Conservation (phyloP, 1,140 invertebrate species). For the Bombus difficillimus region DNA sequence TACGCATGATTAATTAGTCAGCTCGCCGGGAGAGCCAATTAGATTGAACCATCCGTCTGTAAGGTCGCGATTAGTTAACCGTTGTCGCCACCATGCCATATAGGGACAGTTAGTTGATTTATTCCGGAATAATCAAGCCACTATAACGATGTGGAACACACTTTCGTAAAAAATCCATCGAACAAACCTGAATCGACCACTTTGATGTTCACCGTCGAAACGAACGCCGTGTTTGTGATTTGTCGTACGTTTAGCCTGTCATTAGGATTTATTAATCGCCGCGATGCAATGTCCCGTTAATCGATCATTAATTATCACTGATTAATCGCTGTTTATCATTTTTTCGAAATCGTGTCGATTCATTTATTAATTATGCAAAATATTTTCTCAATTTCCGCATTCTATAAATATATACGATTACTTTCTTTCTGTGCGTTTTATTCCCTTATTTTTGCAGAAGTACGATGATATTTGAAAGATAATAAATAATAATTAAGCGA, state of each 20-base stretch:
- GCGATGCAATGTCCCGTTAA: not conserved
- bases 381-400: too few species aligned
- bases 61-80: constrained; percentile 48
- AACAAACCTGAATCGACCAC: not conserved
- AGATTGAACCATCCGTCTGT: constrained; percentile 41
- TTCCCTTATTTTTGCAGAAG: too few species aligned
- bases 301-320: constrained; percentile 16
- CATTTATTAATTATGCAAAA: too few species aligned
- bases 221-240: constrained; percentile 23
- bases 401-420: too few species aligned
- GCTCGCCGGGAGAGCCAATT: constrained; percentile 48
- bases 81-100: constrained; percentile 9
- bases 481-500: too few species aligned
- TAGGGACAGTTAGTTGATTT: constrained; percentile 46
- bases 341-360: too few species aligned
- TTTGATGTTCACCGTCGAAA: constrained; percentile 46
- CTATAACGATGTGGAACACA: too few species aligned
- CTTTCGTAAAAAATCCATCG: not conserved
- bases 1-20: constrained; percentile 59
- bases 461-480: too few species aligned
- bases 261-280: constrained; percentile 6
- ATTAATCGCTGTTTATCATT: too few species aligned
- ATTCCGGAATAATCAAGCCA: constrained; percentile 49
- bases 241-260: constrained; percentile 11
- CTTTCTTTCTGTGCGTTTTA: too few species aligned